Base-by-base conservation (phyloP, 2,888 invertebrate species). In the Keiferia lycopersicella region DNA sequence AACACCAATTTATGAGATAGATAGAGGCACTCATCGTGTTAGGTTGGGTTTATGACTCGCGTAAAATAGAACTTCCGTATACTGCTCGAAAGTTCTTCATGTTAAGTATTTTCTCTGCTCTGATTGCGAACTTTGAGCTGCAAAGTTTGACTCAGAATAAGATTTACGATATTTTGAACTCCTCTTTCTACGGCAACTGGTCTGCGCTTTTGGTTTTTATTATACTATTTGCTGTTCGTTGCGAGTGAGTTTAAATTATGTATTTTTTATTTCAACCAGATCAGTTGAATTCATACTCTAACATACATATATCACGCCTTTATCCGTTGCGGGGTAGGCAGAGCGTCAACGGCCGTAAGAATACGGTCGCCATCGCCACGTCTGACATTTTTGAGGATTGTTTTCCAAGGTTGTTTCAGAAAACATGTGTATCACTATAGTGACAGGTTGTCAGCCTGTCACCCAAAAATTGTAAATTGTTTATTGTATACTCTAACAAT, bases 111-210 rank as follows among this genome's bases (percentile, higher is more conserved):
- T 51, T 56, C 56, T 14, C 56, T 56, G 56, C 34, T 56, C 56
- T 56, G 56, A 56, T 56, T 56, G 56, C 34, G 34, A 56, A 56
- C 56, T 56, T 22, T 22, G 22, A 53, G 51, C 14, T 53, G 51
- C 66, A 66, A 68, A 76, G 69, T 72, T 69, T 71, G 57, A 30
- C 30, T 7, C n/a, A 57, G 26, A 26, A 34, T 34, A 34, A 22
- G 58, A 38, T 59, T 59, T 59, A 59, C 39, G 58, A 38, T 59
- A 59, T 59, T 41, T 39, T 59, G 41, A 59, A 59, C 58, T 53
- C 11, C 11, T 53, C 12, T 22, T 53, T 11, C 14, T 12, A 20
- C 51, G 7, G 51, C 22, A 22, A 22, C 51, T 53, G 20, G 50
- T 11, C 50, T 22, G 11, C 20, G 22, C 16, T 45, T 45, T 45